A percentile compares a stretch with the other conserved stretches of the same genome.
These are phyloP conservation scores for Setophaga petechia DNA, from an alignment of 2,113 vertebrate genomes.

Conservation along the genomic window DNA sequence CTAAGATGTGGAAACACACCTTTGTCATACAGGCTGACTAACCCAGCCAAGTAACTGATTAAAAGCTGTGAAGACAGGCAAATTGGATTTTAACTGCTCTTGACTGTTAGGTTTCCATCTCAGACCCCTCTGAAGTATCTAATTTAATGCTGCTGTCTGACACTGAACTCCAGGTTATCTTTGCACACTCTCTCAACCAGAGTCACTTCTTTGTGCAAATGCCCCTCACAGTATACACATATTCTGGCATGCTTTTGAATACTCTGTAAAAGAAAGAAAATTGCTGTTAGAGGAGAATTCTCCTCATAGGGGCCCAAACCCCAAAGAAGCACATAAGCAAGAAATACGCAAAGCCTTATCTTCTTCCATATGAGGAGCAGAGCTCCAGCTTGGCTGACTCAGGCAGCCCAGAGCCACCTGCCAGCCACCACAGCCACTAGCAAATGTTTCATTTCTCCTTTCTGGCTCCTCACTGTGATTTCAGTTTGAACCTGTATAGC, in stretches of 20 bases:
- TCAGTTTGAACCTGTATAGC: fast-evolving
- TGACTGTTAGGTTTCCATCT: background rate
- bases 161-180: background rate
- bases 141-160: background rate
- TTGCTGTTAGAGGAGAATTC: background rate
- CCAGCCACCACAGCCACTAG: background rate
- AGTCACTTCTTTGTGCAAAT: background rate
- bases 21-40: background rate
- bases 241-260: background rate
- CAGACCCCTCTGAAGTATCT: background rate
- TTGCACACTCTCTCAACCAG: background rate
- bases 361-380: background rate
- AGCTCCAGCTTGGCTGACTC: background rate
- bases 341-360: background rate
- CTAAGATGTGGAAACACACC: background rate
- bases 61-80: background rate
- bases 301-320: background rate
- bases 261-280: background rate
- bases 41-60: background rate
- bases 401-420: background rate
- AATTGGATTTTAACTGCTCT: background rate
- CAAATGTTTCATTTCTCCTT: background rate
- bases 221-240: background rate
- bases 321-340: background rate
- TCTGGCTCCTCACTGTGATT: background rate